Percentiles rank a stretch among this genome's conserved stretches.
phyloP scores from a whole-genome alignment of 2,888 invertebrate genomes.

The Ischnus inquisitorius region DNA sequence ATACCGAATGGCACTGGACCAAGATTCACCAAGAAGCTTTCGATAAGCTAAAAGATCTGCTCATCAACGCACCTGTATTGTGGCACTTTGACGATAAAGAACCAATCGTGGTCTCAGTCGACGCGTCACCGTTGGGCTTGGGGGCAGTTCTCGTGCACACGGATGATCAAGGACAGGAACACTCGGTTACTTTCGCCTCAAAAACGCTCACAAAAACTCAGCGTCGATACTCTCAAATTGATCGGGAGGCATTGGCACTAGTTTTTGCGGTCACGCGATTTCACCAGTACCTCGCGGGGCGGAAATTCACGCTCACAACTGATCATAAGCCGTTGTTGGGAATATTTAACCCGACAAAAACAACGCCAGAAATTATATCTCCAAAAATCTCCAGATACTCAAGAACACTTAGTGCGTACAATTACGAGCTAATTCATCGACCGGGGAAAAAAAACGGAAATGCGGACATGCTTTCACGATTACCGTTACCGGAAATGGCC shows the following conservation, averaged over 20 bases:
- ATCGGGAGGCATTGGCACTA: slow-evolving; percentile 72
- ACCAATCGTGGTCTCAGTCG: slow-evolving; percentile 78
- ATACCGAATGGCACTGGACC: slow-evolving; percentile 51
- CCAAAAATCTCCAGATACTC: slow-evolving; percentile 38
- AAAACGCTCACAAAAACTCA: slow-evolving; percentile 64
- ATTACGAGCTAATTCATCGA: slow-evolving; percentile 44
- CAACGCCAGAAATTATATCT: slow-evolving; percentile 55
- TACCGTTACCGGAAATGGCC: slow-evolving; percentile 36
- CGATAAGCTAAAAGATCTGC: slow-evolving; percentile 57
- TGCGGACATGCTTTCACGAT: slow-evolving; percentile 38
- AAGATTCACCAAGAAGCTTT: slow-evolving; percentile 72
- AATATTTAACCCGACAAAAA: slow-evolving; percentile 56
- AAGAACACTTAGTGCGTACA: slow-evolving; percentile 23
- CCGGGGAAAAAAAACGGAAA: slow-evolving; percentile 45
- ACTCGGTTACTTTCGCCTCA: slow-evolving; percentile 69
- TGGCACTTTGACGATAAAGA: slow-evolving; percentile 66
- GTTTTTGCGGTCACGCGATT: slow-evolving; percentile 70
- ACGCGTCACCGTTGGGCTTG: slow-evolving; percentile 81
- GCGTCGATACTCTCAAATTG: slow-evolving; percentile 70
- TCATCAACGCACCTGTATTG: slow-evolving; percentile 61
- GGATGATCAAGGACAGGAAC: slow-evolving; percentile 60
- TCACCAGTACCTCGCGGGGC: slow-evolving; percentile 69
- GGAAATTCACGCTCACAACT: slow-evolving; percentile 76
- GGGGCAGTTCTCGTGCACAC: slow-evolving; percentile 74
- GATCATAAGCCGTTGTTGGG: slow-evolving; percentile 79